A percentile compares a stretch with the other conserved stretches of the same genome.
Conservation (phyloP, 2,797 vertebrate genomes). For the Tiaroga cobitis region DNA sequence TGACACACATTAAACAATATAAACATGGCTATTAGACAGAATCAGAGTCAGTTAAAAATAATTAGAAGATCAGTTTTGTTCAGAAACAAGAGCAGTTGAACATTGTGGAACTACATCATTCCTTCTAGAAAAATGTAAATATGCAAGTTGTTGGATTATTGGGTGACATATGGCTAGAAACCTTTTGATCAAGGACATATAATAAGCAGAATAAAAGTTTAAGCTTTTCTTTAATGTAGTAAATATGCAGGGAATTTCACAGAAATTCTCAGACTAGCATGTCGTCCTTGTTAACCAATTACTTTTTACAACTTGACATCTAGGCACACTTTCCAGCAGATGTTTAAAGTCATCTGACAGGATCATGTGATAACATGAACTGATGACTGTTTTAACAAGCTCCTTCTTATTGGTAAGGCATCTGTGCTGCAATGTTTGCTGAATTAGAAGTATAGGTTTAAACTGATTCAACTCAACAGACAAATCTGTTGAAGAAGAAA, state of each 20-base stretch:
- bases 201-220: background rate
- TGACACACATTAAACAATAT: background rate
- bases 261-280: background rate
- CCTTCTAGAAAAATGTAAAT: background rate
- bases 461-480: background rate
- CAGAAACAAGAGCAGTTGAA: background rate
- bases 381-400: conserved; percentile 16
- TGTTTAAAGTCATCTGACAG: conserved; percentile 36
- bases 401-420: background rate
- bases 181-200: background rate
- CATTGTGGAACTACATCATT: background rate
- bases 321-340: background rate
- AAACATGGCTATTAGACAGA: background rate
- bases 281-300: conserved; percentile 4
- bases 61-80: background rate
- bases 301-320: conserved; percentile 25
- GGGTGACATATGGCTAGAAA: background rate
- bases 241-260: background rate
- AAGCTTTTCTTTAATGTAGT: background rate
- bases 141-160: background rate
- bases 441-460: background rate
- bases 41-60: background rate
- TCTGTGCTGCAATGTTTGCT: background rate
- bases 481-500: background rate
- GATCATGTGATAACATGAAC: conserved; percentile 28